These are phyloP conservation scores for Saxicola maurus DNA, from an alignment of 2,797 vertebrate genomes.

Conservation along the genomic window DNA sequence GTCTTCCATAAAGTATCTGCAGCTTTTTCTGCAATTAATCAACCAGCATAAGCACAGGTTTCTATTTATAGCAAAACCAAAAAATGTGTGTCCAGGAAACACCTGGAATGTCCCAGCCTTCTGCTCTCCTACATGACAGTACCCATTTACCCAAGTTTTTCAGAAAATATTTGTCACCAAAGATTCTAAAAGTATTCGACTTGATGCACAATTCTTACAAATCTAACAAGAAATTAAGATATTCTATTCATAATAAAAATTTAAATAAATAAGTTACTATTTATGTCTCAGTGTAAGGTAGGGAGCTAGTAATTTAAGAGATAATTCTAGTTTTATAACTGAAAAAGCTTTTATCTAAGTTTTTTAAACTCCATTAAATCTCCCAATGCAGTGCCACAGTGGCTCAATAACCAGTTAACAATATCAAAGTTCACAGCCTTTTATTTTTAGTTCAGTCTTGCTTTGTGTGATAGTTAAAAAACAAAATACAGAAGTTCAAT, in stretches of 20 bases:
- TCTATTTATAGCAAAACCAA: conserved; percentile 7
- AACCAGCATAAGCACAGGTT: background rate
- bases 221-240: background rate
- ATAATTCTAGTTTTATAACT: background rate
- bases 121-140: background rate
- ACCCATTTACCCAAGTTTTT: background rate
- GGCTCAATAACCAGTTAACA: conserved; percentile 39
- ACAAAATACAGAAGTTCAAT: conserved; percentile 8
- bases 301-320: background rate
- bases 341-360: background rate
- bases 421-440: background rate
- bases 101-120: conserved; percentile 10
- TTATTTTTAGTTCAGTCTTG: conserved; percentile 58
- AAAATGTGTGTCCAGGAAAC: background rate
- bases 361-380: conserved; percentile 19
- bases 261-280: background rate
- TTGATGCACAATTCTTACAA: background rate
- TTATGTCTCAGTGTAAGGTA: background rate
- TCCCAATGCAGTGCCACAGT: conserved; percentile 20
- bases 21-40: conserved; percentile 9
- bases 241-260: background rate
- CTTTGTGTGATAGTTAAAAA: conserved; percentile 31
- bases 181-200: background rate
- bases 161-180: background rate
- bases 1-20: conserved; percentile 2